Percentiles rank a stretch among this genome's conserved stretches.
Conservation (phyloP, 2,797 vertebrate genomes). For the Chaetophractus vellerosus region DNA sequence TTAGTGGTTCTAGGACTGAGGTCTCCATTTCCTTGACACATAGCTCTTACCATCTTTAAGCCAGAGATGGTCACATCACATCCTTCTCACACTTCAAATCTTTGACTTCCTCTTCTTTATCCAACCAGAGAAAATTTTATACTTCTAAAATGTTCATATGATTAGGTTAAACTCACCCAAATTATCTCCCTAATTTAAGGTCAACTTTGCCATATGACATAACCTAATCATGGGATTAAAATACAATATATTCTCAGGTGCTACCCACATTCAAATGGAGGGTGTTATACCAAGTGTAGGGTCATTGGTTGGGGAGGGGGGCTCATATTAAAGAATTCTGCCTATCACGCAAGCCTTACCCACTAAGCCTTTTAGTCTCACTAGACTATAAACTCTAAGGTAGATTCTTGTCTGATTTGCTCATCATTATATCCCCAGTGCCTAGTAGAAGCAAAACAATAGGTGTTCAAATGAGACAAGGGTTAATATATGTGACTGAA, state of each 20-base stretch:
- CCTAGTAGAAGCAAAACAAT: conserved; percentile 17
- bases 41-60: neutral
- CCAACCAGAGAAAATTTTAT: conserved; percentile 4
- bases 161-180: neutral
- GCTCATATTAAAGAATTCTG: neutral
- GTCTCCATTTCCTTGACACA: neutral
- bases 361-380: neutral
- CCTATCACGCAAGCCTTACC: neutral
- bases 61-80: neutral
- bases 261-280: neutral
- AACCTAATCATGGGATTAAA: neutral
- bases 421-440: neutral
- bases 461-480: neutral
- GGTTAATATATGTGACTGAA: neutral
- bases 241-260: neutral
- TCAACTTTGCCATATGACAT: neutral
- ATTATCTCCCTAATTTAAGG: neutral
- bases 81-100: neutral
- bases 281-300: neutral
- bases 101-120: neutral
- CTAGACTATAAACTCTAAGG: neutral
- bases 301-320: neutral
- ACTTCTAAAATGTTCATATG: neutral
- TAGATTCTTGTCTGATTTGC: neutral
- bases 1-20: neutral